Evolutionary conservation across 1,140 invertebrate genomes (phyloP).

Genomic region (Drosophila sechellia): DNA sequence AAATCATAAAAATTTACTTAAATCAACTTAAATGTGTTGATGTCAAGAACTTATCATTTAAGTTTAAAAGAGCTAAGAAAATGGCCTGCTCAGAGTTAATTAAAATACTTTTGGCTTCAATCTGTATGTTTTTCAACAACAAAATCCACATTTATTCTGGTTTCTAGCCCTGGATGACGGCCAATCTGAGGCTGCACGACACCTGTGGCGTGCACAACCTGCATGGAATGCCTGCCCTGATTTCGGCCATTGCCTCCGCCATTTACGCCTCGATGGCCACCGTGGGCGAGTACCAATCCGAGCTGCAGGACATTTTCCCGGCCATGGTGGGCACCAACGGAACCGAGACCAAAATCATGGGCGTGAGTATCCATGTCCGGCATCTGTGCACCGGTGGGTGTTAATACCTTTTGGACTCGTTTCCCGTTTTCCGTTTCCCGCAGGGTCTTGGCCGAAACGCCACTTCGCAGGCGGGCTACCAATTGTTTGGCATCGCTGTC

Average conservation of each 20-base stretch:
- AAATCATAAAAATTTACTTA: background rate
- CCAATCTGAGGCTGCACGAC: slow-evolving; percentile 91
- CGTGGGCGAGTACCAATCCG: slow-evolving; percentile 85
- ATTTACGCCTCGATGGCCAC: slow-evolving; percentile 91
- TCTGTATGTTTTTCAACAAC: too few relatives aligned
- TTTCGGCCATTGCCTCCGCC: slow-evolving; percentile 92
- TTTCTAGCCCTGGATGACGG: slow-evolving; percentile 89
- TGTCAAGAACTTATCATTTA: background rate
- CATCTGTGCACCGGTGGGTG: background rate
- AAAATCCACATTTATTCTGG: background rate
- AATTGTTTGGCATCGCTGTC: slow-evolving; percentile 89
- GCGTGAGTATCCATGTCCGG: slow-evolving; percentile 59
- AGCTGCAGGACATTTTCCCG: slow-evolving; percentile 87
- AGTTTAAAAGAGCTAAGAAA: too few relatives aligned
- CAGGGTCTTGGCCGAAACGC: slow-evolving; percentile 88
- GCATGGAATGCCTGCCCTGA: slow-evolving; percentile 96
- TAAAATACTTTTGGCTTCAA: background rate
- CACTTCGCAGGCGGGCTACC: slow-evolving; percentile 90
- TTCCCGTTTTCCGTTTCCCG: background rate
- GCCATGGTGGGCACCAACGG: slow-evolving; percentile 84
- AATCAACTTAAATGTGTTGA: too few relatives aligned
- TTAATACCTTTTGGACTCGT: slow-evolving; percentile 6
- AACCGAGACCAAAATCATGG: slow-evolving; percentile 72
- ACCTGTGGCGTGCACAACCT: slow-evolving; percentile 98
- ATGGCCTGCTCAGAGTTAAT: too few relatives aligned